phyloP scores from a whole-genome alignment of 2,113 vertebrate genomes.

The Myiopsitta monachus region DNA sequence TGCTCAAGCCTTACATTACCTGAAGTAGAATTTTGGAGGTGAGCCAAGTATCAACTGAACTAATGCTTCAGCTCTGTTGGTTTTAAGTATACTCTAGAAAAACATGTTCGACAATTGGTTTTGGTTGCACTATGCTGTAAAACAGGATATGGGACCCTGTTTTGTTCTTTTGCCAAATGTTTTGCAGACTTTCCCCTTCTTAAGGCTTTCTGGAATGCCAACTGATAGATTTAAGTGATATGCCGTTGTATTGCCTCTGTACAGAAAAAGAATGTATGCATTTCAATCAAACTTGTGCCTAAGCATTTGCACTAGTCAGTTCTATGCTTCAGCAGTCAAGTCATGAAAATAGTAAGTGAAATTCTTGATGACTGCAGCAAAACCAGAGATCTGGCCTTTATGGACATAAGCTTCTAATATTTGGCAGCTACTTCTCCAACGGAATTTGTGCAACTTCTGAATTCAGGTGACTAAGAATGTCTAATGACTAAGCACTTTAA shows the following conservation, averaged over 20 bases:
- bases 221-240: not conserved
- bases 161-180: not conserved
- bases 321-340: not conserved
- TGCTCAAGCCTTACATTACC: not conserved
- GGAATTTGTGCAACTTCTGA: not conserved
- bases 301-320: conserved; percentile 5
- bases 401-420: not conserved
- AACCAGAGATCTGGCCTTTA: not conserved
- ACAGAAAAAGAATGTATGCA: not conserved
- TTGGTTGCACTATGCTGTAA: not conserved
- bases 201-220: not conserved
- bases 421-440: conserved; percentile 6
- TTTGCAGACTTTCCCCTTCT: not conserved
- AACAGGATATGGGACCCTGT: not conserved
- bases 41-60: not conserved
- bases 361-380: not conserved
- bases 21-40: not conserved
- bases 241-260: not conserved
- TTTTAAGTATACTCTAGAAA: not conserved
- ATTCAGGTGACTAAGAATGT: conserved; percentile 2
- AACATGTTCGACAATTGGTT: not conserved
- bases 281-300: conserved; percentile 36
- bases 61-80: not conserved
- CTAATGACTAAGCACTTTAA: conserved; percentile 54
- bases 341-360: not conserved